phyloP scores from a whole-genome alignment of 2,113 vertebrate genomes.

The Labeo rohita region DNA sequence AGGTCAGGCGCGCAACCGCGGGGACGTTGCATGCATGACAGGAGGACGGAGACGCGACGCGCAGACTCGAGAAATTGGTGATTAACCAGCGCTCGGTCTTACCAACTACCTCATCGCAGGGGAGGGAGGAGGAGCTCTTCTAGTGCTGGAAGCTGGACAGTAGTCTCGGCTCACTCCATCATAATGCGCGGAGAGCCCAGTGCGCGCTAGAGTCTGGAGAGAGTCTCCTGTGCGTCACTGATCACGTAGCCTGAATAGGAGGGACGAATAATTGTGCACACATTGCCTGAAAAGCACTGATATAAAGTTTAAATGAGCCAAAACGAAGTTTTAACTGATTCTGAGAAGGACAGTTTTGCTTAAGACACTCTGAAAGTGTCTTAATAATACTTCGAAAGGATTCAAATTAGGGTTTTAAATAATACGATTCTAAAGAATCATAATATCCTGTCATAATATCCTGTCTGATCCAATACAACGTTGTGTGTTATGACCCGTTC shows the following conservation, averaged over 20 bases:
- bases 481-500: neutral
- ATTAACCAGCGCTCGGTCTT: constrained; percentile 44
- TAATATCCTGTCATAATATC: too few relatives aligned
- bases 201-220: neutral
- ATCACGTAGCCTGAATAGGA: constrained; percentile 20
- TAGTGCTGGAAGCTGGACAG: constrained; percentile 13
- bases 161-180: neutral
- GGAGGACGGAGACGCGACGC: constrained; percentile 24
- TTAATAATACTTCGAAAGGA: neutral
- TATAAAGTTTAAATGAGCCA: neutral
- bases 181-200: constrained; percentile 21
- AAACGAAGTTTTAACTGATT: neutral
- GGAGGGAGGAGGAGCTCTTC: constrained; percentile 52
- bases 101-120: constrained; percentile 39
- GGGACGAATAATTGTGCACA: neutral
- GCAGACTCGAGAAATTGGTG: constrained; percentile 41
- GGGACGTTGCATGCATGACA: constrained; percentile 38
- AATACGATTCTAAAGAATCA: neutral
- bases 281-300: neutral
- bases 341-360: too few relatives aligned
- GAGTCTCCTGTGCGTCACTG: constrained; percentile 25
- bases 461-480: too few relatives aligned
- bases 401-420: neutral
- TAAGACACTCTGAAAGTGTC: neutral
- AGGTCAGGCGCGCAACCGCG: constrained; percentile 32